These are phyloP conservation scores for Gadopsis bispinosus DNA, from an alignment of 2,797 vertebrate species.

Conservation along the genomic window DNA sequence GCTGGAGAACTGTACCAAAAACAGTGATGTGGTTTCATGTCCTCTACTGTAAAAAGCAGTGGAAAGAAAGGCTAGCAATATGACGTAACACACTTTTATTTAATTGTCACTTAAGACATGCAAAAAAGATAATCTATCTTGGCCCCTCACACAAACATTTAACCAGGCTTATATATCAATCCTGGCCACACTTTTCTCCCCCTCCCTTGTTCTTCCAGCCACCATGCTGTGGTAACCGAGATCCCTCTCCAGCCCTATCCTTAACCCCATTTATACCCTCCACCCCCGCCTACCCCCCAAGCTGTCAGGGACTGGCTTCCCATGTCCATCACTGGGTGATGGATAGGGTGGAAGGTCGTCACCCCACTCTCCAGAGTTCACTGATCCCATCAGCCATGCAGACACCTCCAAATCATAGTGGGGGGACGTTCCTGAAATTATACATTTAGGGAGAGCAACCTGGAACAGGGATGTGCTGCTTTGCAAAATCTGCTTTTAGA, in stretches of 20 bases:
- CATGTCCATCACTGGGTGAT: conserved; percentile 88
- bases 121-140: conserved; percentile 70
- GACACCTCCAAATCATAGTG: conserved; percentile 76
- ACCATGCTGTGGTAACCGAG: conserved; percentile 47
- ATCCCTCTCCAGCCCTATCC: conserved; percentile 62
- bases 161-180: conserved; percentile 68
- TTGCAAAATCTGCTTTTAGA: conserved; percentile 38
- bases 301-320: conserved; percentile 86
- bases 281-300: conserved; percentile 58
- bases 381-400: conserved; percentile 82
- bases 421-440: conserved; percentile 62
- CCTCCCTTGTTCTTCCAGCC: conserved; percentile 41
- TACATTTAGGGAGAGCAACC: conserved; percentile 58
- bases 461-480: conserved; percentile 4
- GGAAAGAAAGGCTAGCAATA: background rate
- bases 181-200: conserved; percentile 48
- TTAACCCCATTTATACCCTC: conserved; percentile 77
- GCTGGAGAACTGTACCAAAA: conserved; percentile 35
- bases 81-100: conserved; percentile 17
- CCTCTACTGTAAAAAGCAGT: conserved; percentile 13
- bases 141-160: conserved; percentile 58
- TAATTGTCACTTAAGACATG: conserved; percentile 34
- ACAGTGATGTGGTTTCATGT: background rate
- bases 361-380: conserved; percentile 85
- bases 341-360: conserved; percentile 88